Percentiles rank a stretch among this genome's conserved stretches.
These are phyloP conservation scores for Drosophila anomalata DNA, from an alignment of 2,888 invertebrate genomes.

Conservation along the genomic window DNA sequence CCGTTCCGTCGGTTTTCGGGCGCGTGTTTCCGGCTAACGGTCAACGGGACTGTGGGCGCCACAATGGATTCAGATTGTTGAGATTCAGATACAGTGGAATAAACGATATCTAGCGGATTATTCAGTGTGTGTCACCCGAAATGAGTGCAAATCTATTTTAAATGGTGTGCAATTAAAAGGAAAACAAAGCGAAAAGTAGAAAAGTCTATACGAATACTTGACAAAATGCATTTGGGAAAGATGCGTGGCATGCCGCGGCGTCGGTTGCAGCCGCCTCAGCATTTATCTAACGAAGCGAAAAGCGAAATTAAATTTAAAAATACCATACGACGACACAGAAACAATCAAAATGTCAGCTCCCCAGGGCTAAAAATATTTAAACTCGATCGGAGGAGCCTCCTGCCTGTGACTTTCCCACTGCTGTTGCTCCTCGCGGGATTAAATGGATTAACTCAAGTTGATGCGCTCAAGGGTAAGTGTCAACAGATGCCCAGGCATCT, in stretches of 20 bases:
- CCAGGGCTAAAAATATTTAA: conserved; percentile 66
- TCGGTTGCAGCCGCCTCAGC: conserved; percentile 28
- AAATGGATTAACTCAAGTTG: conserved; percentile 82
- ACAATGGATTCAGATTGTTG: conserved; percentile 9
- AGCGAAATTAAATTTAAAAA: conserved; percentile 37
- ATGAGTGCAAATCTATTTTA: conserved; percentile 50
- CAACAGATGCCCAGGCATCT: conserved; percentile 20
- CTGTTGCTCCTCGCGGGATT: conserved; percentile 75
- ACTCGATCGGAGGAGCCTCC: conserved; percentile 30
- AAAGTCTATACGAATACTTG: conserved; percentile 43
- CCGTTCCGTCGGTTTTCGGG: conserved; percentile 7
- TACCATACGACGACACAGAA: conserved; percentile 49
- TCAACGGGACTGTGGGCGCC: conserved; percentile 7
- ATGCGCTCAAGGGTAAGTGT: conserved; percentile 82
- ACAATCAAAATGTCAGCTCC: conserved; percentile 61
- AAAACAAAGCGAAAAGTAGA: conserved; percentile 3
- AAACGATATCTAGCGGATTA: conserved; percentile 13
- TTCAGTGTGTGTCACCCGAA: conserved; percentile 16
- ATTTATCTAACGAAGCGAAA: conserved; percentile 44
- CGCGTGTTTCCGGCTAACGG: conserved; percentile 47
- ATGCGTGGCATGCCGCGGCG: conserved; percentile 61
- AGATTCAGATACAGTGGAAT: conserved; percentile 11
- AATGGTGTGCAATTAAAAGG: conserved; percentile 45
- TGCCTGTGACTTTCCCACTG: conserved; percentile 41
- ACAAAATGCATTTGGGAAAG: conserved; percentile 69